These are phyloP conservation scores for Antennarius maculatus DNA, from an alignment of 2,797 vertebrate species.

Conservation along the genomic window DNA sequence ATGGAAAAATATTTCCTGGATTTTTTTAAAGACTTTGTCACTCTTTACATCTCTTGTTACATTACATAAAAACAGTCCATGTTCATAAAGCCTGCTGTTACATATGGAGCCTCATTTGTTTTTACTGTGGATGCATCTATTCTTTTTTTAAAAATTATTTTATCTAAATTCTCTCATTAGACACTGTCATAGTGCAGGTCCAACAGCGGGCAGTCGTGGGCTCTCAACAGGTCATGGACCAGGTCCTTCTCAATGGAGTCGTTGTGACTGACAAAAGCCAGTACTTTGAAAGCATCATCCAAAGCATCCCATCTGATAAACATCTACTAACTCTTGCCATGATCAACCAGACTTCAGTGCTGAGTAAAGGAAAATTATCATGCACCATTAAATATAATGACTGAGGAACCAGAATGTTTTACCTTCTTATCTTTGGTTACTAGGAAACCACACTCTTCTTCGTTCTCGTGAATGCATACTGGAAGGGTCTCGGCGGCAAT, in stretches of 20 bases:
- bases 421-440: background rate
- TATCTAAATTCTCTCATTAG: conserved; percentile 44
- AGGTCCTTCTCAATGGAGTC: conserved; percentile 66
- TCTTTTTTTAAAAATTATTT: background rate
- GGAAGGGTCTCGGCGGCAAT: conserved; percentile 60
- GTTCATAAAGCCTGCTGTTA: background rate
- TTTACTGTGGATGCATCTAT: background rate
- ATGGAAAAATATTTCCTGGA: background rate
- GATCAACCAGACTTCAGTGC: conserved; percentile 35
- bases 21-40: background rate
- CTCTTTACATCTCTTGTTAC: background rate
- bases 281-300: conserved; percentile 48
- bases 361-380: conserved; percentile 47
- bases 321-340: conserved; percentile 5
- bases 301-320: conserved; percentile 36
- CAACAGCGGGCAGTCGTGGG: conserved; percentile 61
- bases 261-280: conserved; percentile 20
- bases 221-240: conserved; percentile 20
- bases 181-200: conserved; percentile 62
- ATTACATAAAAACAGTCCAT: background rate
- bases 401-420: background rate
- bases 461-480: conserved; percentile 70
- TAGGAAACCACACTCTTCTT: conserved; percentile 64
- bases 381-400: background rate
- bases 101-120: background rate